A percentile compares a stretch with the other conserved stretches of the same genome.
Conservation (phyloP, 2,797 vertebrate genomes). For the Acanthurus tractus region DNA sequence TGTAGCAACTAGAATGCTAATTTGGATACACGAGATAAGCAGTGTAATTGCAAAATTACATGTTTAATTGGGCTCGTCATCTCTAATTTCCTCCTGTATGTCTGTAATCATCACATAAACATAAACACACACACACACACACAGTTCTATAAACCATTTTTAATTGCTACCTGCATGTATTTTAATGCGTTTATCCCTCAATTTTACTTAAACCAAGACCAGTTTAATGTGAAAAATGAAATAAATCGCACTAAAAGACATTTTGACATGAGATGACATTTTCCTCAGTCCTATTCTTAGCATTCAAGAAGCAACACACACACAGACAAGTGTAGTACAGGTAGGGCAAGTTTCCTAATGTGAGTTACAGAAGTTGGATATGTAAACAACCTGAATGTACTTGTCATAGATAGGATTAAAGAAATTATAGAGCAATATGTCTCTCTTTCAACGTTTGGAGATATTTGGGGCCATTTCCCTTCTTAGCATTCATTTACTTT, state of each 20-base stretch:
- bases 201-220: too few species aligned
- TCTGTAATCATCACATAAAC: neutral
- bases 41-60: neutral
- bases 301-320: too few species aligned
- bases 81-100: too few species aligned
- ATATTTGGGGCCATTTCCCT: neutral
- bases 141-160: too few species aligned
- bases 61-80: neutral
- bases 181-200: too few species aligned
- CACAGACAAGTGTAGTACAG: conserved; percentile 12
- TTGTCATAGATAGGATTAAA: neutral
- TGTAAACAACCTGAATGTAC: conserved; percentile 4
- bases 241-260: too few species aligned
- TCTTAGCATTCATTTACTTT: neutral
- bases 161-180: too few species aligned
- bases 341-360: conserved; percentile 12
- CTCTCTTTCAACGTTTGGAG: neutral
- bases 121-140: neutral
- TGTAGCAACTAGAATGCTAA: neutral
- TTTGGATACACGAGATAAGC: neutral
- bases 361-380: neutral
- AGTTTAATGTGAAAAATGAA: too few species aligned
- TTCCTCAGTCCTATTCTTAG: too few species aligned
- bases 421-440: neutral
- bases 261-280: too few species aligned